Evolutionary conservation across 2,797 vertebrate species (phyloP), one percentile per base, ranked within the genome.

Genomic region (Xerus rutilus): DNA sequence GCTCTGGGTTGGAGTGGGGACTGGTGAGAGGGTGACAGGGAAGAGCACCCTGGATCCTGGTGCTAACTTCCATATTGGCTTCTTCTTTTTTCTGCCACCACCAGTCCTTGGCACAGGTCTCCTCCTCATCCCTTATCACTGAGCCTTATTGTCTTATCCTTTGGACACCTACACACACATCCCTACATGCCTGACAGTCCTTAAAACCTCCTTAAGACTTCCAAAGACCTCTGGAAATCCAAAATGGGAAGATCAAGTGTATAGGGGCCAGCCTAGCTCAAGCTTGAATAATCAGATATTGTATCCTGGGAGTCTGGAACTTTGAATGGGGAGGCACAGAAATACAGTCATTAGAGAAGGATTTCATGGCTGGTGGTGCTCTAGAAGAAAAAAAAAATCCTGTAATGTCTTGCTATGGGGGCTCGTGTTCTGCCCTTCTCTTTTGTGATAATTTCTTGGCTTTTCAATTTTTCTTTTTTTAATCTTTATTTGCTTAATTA

Each of bases 261-360:
- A 47, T 10, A 59, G 49, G 13, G 32, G n/a, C 45, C 35, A 82
- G 65, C 5, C 17, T 87, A 65, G 52, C 69, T 87, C 74, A 79
- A 70, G 30, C 54, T 67, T 43, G 35, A 13, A 30, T 57, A 74
- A 28, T 91, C 69, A 57, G 65, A 67, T n/a, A 21, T 54, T 43
- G 18, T 74, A 35, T 85, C 43, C 83, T 39, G 7, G 45, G 35
- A 83, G 70, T 70, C 17, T 67, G 18, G 70, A 86, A 86, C 86
- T 84, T 57, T 82, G 78, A 93, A 45, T 52, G 65, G n/a, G 54
- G 86, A 96, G 30, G 47, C 39, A 93, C 52, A 73, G 73, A 84
- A 88, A 45, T 78, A 52, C 85, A 10, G 18, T 89, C 54, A 23
- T 49, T 45, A 77, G 47, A 70, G 49, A 28, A 65, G 62, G 87